These are phyloP conservation scores for Porites lutea DNA, from an alignment of 64 coral and sea anemone species.

Conservation along the genomic window DNA sequence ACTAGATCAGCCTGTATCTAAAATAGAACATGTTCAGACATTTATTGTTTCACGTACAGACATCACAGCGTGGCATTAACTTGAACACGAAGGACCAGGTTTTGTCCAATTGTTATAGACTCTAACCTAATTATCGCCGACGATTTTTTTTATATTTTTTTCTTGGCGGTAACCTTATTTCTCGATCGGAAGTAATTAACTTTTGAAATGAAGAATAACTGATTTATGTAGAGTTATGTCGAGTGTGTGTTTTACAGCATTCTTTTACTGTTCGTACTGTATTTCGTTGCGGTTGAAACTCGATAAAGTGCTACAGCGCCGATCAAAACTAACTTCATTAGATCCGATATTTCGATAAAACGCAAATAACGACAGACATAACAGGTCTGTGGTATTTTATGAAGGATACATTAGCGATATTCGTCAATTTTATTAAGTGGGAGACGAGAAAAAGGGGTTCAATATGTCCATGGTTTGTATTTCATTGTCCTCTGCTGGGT, in stretches of 20 bases:
- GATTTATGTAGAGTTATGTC: not conserved
- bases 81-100: not conserved
- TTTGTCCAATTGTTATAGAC: not conserved
- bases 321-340: not conserved
- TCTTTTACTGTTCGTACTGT: not conserved
- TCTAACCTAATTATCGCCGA: not conserved
- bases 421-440: not conserved
- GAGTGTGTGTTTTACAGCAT: too few species aligned
- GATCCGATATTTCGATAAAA: constrained; percentile 4
- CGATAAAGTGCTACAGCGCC: not conserved
- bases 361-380: not conserved
- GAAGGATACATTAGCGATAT: not conserved
- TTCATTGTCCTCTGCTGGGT: not conserved
- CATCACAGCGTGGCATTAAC: not conserved
- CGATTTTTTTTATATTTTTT: not conserved
- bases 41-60: not conserved
- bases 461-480: not conserved
- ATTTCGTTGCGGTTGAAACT: not conserved
- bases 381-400: not conserved
- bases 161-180: not conserved
- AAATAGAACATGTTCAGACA: not conserved
- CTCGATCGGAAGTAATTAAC: not conserved
- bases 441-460: not conserved
- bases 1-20: too few species aligned
- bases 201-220: not conserved